Evolutionary conservation across 2,113 vertebrate genomes (phyloP).

Genomic region (Lutjanus erythropterus): DNA sequence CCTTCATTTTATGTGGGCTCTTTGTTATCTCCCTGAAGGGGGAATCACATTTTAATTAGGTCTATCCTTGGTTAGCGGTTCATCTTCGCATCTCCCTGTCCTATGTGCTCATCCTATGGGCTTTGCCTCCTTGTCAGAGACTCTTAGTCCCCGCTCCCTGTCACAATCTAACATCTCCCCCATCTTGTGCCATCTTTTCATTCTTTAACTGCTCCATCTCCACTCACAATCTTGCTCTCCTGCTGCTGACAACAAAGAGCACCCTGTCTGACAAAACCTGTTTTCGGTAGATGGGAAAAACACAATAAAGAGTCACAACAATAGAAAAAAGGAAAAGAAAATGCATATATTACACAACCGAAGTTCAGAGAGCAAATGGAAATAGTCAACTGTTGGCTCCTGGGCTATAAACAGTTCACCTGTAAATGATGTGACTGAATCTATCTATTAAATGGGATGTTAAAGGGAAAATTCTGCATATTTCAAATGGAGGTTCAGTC

Average conservation of each 20-base stretch:
- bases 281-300: conserved; percentile 69
- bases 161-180: conserved; percentile 75
- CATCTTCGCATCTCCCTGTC: conserved; percentile 63
- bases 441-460: conserved; percentile 40
- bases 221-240: conserved; percentile 70
- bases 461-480: too few species aligned
- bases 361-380: conserved; percentile 37
- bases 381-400: conserved; percentile 46
- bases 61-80: conserved; percentile 78
- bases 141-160: conserved; percentile 69
- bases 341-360: conserved; percentile 50
- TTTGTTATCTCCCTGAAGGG: conserved; percentile 79
- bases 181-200: conserved; percentile 76
- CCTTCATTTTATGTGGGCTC: conserved; percentile 77
- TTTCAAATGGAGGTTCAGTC: too few species aligned
- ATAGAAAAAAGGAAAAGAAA: conserved; percentile 28
- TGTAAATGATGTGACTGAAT: conserved; percentile 40
- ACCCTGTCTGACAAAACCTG: conserved; percentile 54
- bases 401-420: conserved; percentile 51
- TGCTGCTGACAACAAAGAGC: conserved; percentile 76
- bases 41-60: conserved; percentile 86
- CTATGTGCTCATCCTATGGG: conserved; percentile 70
- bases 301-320: conserved; percentile 65
- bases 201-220: conserved; percentile 73
- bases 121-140: conserved; percentile 72